phyloP scores from a whole-genome alignment of 2,113 vertebrate species.

The Aegypius monachus region DNA sequence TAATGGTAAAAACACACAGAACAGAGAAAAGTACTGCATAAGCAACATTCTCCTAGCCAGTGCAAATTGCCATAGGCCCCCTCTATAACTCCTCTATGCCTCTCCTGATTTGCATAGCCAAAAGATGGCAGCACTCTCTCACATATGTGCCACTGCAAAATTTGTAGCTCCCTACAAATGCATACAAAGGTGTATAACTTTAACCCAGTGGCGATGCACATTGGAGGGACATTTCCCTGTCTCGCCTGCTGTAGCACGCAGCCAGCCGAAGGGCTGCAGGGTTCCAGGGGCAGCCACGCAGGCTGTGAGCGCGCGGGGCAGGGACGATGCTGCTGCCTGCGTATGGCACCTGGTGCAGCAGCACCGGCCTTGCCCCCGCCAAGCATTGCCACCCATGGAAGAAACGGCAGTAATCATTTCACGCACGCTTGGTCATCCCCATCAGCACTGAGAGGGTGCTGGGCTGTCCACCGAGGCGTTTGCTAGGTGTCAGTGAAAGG shows the following conservation, averaged over 20 bases:
- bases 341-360: fast-evolving
- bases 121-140: constrained; percentile 54
- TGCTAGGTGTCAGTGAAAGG: background rate
- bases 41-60: background rate
- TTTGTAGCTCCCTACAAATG: background rate
- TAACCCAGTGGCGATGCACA: fast-evolving
- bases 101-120: background rate
- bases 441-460: fast-evolving
- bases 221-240: background rate
- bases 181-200: fast-evolving
- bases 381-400: fast-evolving
- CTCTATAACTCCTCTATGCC: fast-evolving
- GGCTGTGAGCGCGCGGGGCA: fast-evolving
- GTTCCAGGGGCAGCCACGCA: background rate
- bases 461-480: background rate
- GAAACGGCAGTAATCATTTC: fast-evolving
- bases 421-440: fast-evolving
- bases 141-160: background rate
- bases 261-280: fast-evolving
- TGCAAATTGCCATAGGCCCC: fast-evolving
- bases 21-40: fast-evolving
- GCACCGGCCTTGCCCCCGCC: fast-evolving
- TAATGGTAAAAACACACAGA: fast-evolving
- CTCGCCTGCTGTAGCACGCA: background rate
- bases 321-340: background rate